Conservation (phyloP, 2,888 invertebrate genomes). For the Invenusta paracnida region DNA sequence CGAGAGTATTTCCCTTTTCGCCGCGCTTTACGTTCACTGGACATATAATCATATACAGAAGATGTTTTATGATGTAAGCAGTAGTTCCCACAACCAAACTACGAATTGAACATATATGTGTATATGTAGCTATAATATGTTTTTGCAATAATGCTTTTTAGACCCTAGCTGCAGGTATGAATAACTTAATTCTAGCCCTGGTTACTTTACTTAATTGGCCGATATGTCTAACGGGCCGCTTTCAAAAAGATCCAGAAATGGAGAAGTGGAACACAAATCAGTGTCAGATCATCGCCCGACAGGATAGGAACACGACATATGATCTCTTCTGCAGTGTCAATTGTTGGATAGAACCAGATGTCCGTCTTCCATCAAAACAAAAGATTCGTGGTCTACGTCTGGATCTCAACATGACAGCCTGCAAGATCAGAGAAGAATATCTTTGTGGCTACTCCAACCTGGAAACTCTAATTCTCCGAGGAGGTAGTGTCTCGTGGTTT, state of each 20-base stretch:
- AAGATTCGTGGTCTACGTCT: neutral
- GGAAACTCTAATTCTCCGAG: neutral
- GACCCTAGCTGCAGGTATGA: too few relatives aligned
- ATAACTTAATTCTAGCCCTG: too few relatives aligned
- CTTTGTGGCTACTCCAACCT: neutral
- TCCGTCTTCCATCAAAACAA: neutral
- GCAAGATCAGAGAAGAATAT: neutral
- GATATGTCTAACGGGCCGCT: too few relatives aligned
- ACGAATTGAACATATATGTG: too few relatives aligned
- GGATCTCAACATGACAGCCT: neutral
- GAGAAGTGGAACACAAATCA: neutral
- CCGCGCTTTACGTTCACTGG: too few relatives aligned
- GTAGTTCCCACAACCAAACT: too few relatives aligned
- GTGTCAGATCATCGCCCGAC: neutral
- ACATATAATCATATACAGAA: too few relatives aligned
- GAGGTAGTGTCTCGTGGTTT: neutral
- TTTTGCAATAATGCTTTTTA: too few relatives aligned
- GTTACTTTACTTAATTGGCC: too few relatives aligned
- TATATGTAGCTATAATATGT: too few relatives aligned
- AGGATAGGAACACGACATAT: neutral
- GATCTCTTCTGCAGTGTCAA: neutral
- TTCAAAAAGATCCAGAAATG: neutral
- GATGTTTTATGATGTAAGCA: too few relatives aligned
- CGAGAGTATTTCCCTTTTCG: too few relatives aligned
- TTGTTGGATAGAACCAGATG: neutral